Evolutionary conservation across 1,140 invertebrate species (phyloP), one percentile per base, ranked within the genome.

Genomic region (Octopus bimaculoides): DNA sequence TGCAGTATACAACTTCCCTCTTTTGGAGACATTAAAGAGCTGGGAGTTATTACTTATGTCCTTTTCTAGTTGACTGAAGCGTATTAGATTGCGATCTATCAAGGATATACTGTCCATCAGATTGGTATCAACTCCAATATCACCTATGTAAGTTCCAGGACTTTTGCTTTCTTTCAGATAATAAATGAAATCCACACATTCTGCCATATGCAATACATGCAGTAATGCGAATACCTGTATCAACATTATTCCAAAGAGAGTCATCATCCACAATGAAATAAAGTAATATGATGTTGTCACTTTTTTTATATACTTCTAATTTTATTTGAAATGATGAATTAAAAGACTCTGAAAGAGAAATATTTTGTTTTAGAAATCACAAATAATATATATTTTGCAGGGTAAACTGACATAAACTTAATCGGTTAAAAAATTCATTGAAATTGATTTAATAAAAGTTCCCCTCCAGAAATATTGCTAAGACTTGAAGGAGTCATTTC

Each of bases 11-110:
- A 8, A 93, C 5, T 96, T 93, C 1, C 96, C 96, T 86, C 97
- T 95, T 90, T 98, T 95, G 69, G 95, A 95, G 76, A 98, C 96
- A 84, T 93, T 94, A 87, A 98, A 97, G 10, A 85, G 77, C 66
- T 71, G 66, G 66, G 26, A 14, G 14, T 14, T 71, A 5, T 71
- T 20, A 6, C 66, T 20, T 41, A 41, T 41, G 26, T 41, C 26
- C 0, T 41, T 41, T 41, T 41, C 26, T 14, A 71, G 66, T 17
- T 71, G 66, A 20, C 8, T 71, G 66, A 71, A 71, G 17, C 66
- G 66, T 14, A 71, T 71, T 20, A 71, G 14, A 20, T 71, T 71
- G 66, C 66, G 66, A 20, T 71, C 66, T 71, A n/a, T 14, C 14
- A 20, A 8, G 6, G 66, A 17, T 6, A 71, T 20, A 71, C 14